Evolutionary conservation across 1,140 invertebrate species (phyloP), one percentile per base, ranked within the genome.

Genomic region (Carposina sasakii): DNA sequence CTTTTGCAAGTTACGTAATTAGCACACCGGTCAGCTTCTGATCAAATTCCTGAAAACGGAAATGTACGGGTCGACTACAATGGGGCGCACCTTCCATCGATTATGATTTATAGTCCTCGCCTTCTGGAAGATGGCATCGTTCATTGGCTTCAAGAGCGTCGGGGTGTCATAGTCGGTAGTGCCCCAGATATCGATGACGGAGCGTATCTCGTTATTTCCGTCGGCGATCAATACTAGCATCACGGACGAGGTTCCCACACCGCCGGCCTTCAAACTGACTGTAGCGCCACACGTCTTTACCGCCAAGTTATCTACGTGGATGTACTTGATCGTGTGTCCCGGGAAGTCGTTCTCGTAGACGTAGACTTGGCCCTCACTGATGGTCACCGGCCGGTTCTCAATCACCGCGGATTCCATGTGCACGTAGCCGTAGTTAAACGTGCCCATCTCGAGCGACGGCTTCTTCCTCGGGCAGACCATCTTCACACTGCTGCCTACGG

Each of bases 341-440:
- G 71, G 73, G 52, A 81, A 81, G 28, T 61, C 48, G 41, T 81
- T 81, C 24, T 78, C 75, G 41, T 81, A 81, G 3, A 81, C 75
- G 36, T 81, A 81, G 6, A 72, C 42, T 45, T 78, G 75, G 0
- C 77, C 77, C 33, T 77, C 70, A 17, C 33, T 65, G n/a, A 70
- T 68, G 1, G 67, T 56, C 0, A 78, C 67, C 0, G 75, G 71
- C 1, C 44, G 54, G 49, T 76, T 81, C 43, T 81, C 75, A 0
- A 81, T 67, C 0, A 70, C 67, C 1, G 70, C 75, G 0, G 75
- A 67, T 42, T 81, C 75, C 59, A 81, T 52, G 13, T 76, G 75
- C 21, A 61, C 55, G 9, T 73, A 49, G 22, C 64, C 37, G 40
- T 66, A 45, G 9, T 45, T 43, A 75, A 75, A 81, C 31, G 63